phyloP scores from a whole-genome alignment of 2,113 vertebrate genomes.

The Brachypteracias leptosomus region DNA sequence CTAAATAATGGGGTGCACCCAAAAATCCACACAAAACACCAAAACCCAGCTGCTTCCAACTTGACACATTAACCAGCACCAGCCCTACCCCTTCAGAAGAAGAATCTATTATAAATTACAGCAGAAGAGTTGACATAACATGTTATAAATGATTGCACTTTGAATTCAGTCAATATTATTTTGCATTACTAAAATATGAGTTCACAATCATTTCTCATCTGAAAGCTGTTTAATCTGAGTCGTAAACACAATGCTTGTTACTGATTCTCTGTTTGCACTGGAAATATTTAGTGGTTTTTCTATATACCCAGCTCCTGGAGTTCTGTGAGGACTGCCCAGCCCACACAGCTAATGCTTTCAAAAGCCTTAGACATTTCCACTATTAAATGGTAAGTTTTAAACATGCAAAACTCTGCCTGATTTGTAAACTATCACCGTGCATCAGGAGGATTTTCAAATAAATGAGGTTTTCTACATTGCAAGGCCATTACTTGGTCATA shows the following conservation, averaged over 20 bases:
- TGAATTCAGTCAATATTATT: constrained; percentile 15
- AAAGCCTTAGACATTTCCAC: background rate
- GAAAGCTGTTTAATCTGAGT: background rate
- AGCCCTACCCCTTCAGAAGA: background rate
- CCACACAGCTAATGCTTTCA: background rate
- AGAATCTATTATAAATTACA: background rate
- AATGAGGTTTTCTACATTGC: background rate
- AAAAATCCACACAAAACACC: background rate
- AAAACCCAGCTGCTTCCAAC: background rate
- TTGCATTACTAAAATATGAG: background rate
- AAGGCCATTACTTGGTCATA: background rate
- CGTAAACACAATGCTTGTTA: background rate
- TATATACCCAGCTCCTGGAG: background rate
- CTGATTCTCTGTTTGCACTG: background rate
- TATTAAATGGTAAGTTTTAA: background rate
- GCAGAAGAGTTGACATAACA: background rate
- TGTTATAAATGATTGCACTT: background rate
- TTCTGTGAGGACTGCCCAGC: background rate
- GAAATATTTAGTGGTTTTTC: background rate
- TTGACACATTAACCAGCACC: background rate
- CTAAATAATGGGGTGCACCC: background rate
- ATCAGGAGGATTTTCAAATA: background rate
- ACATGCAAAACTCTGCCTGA: background rate
- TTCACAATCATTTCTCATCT: background rate
- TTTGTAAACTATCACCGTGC: rapidly evolving